Conservation (phyloP, 2,113 vertebrate genomes). For the Petromus typicus region DNA sequence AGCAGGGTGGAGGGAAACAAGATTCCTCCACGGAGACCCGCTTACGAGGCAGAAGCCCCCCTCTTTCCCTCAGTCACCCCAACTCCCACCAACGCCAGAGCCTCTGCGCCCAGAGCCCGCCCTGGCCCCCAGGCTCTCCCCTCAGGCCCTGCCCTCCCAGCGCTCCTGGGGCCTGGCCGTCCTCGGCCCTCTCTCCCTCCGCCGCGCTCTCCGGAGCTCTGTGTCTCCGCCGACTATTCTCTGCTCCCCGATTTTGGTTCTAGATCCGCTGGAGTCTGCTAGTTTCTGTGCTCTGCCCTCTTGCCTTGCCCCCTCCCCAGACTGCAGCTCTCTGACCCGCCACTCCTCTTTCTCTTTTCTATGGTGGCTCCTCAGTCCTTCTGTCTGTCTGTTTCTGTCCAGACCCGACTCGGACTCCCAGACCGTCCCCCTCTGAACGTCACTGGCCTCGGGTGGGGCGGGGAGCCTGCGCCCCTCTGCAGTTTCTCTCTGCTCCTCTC, state of each 20-base stretch:
- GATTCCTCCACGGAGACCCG: background rate
- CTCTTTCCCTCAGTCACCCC: background rate
- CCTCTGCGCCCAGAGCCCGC: background rate
- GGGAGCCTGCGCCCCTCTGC: background rate
- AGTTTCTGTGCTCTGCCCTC: background rate
- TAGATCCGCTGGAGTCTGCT: slow-evolving; percentile 7
- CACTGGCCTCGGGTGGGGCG: background rate
- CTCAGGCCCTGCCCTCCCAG: background rate
- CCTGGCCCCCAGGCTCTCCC: background rate
- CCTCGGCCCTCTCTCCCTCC: background rate
- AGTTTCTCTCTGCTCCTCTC: background rate
- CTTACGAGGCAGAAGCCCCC: background rate
- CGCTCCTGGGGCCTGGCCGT: background rate
- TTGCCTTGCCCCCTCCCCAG: background rate
- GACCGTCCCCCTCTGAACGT: background rate
- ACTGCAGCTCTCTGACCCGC: slow-evolving; percentile 49
- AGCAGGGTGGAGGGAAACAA: background rate
- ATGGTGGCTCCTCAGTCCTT: background rate
- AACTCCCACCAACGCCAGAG: background rate
- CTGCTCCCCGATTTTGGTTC: slow-evolving; percentile 21
- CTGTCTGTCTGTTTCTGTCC: background rate
- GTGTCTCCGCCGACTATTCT: slow-evolving; percentile 34
- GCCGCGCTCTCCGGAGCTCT: slow-evolving; percentile 8
- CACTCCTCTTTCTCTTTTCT: slow-evolving; percentile 16
- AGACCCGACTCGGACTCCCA: background rate